Evolutionary conservation across 2,888 invertebrate species (phyloP), one percentile per base, ranked within the genome.

Genomic region (Drosophila anomalata): DNA sequence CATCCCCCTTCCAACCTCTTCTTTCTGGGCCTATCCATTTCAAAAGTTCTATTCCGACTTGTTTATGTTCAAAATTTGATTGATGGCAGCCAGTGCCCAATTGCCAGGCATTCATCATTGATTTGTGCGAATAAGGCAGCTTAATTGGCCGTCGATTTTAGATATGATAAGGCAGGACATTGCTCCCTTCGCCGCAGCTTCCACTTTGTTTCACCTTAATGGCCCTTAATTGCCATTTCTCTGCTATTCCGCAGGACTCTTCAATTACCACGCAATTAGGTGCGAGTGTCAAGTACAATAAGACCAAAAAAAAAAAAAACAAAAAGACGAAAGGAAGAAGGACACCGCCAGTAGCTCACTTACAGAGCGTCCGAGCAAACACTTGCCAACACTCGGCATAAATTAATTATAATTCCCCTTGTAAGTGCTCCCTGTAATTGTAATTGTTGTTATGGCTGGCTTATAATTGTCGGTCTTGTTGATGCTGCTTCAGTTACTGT

Each of bases 321-420:
- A 12, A 4, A 17, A 17, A 31, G 8, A 9, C 1, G 12, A 12
- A 14, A 22, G 17, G 22, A 12, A 20, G 29, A 39, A 29, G 22
- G 50, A 69, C 55, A 47, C 46, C 11, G 73, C 54, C 70, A 48
- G 70, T 70, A 54, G 70, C 73, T 73, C 63, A 73, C 69, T 69
- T 69, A 60, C 72, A 54, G 53, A 44, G 47, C 41, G 68, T 47
- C 53, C 47, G 12, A 29, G 39, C 66, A 67, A 65, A 48, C 65
- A 67, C 63, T 62, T 55, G 41, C 44, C 33, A 48, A 14, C 69
- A 68, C 59, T 81, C 55, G 63, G 76, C 85, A 87, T 82, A 81
- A 87, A 82, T 82, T 87, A 87, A 87, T 87, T 82, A 82, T 75
- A 85, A 76, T 73, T 48, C 56, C 73, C 78, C 71, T 69, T 67